Evolutionary conservation across 2,113 vertebrate species (phyloP).

Genomic region (Cochlearius cochlearius): DNA sequence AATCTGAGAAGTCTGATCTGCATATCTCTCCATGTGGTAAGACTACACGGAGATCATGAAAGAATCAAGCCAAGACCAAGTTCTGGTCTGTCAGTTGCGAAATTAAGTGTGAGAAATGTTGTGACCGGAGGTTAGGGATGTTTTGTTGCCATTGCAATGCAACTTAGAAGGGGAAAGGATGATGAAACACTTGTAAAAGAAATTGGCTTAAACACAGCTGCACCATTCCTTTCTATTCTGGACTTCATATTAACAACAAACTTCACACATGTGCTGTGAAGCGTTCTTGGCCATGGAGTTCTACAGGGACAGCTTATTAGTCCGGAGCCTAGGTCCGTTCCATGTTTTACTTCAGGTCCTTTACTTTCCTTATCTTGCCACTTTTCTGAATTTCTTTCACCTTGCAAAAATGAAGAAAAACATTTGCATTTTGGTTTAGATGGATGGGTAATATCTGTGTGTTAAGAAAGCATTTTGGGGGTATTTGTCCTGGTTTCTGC

Average conservation of each 20-base stretch:
- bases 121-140: neutral
- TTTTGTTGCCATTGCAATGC: neutral
- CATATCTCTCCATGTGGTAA: neutral
- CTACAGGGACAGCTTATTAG: neutral
- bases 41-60: neutral
- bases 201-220: neutral
- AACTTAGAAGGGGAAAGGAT: neutral
- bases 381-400: neutral
- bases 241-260: neutral
- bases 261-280: neutral
- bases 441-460: neutral
- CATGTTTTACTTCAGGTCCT: neutral
- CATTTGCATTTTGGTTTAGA: neutral
- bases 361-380: neutral
- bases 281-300: neutral
- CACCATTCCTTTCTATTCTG: neutral
- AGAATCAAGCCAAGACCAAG: neutral
- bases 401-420: accelerated
- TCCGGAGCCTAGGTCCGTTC: neutral
- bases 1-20: neutral
- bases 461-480: neutral
- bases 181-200: neutral
- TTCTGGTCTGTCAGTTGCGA: neutral
- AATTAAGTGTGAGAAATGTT: neutral
- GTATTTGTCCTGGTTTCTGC: too few relatives aligned